Evolutionary conservation across 2,797 vertebrate genomes (phyloP), one percentile per base, ranked within the genome.

Genomic region (Paguma larvata): DNA sequence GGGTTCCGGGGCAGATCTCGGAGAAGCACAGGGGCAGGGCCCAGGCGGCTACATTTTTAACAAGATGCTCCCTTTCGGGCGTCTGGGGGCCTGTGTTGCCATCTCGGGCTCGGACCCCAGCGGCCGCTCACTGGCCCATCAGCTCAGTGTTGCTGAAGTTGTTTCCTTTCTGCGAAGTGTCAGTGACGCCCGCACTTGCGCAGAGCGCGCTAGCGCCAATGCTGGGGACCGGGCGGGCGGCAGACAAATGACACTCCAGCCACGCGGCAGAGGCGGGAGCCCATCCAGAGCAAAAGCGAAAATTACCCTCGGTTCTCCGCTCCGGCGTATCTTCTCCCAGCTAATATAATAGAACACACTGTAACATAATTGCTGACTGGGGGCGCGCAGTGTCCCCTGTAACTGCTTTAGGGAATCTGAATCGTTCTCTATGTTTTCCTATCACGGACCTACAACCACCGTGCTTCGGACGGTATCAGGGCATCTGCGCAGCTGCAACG

Each of bases 111-210:
- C 7, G 56, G 56, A 23, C 7, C 8, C 56, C 21, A 21, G 3
- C 7, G 0, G 41, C 70, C 2, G 1, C 13, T 51, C 34, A 0
- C 62, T 4, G 5, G 53, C 73, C 16, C 4, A 2, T 18, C 3
- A 27, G n/a, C 53, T n/a, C 12, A 1, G 0, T 2, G 56, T 34
- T 25, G 56, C 34, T 48, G n/a, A 30, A 5, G 34, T 63, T 30
- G 44, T 21, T 63, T 73, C 53, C 56, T 80, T 23, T 10, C 16
- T 63, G 65, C 21, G 19, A 19, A 32, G 15, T 3, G 30, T 73
- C 65, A 2, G 0, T 46, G 1, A 46, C 0, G 14, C 67, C 38
- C 4, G 3, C 4, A 25, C 62, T 12, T 8, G 3, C 13, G 44
- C 5, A 0, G 2, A 18, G 30, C 7, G 70, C 32, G 30, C 13